Percentiles rank a stretch among this genome's conserved stretches.
These are phyloP conservation scores for Triplophysa yarkandensis DNA, from an alignment of 2,797 vertebrate species.

Conservation along the genomic window DNA sequence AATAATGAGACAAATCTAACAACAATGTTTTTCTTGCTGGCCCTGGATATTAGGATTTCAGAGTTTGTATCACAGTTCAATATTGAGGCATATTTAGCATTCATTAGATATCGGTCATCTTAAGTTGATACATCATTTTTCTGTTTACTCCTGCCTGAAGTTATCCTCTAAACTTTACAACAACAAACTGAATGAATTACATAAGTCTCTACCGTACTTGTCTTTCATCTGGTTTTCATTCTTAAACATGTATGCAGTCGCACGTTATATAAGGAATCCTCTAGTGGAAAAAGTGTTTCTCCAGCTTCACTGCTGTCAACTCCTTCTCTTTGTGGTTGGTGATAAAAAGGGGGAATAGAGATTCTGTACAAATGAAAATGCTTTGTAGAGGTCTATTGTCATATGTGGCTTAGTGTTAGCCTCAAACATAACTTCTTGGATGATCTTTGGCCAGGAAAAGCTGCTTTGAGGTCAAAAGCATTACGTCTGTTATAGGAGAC, in stretches of 20 bases:
- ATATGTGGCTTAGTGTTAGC: background rate
- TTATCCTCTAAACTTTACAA: background rate
- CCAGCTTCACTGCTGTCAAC: background rate
- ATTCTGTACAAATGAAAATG: background rate
- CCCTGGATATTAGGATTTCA: no score
- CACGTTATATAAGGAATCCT: slow-evolving; percentile 2
- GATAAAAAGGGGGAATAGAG: background rate
- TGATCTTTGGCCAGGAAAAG: no score
- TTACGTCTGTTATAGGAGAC: no score
- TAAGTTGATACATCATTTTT: background rate
- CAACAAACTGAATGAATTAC: background rate
- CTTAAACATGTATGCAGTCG: slow-evolving; percentile 1
- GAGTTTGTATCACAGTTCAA: no score
- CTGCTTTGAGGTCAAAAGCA: no score
- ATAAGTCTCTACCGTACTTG: background rate
- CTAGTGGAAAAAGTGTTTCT: slow-evolving; percentile 6
- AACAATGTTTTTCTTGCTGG: no score
- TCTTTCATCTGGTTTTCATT: background rate
- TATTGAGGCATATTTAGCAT: background rate
- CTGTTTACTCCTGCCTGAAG: background rate
- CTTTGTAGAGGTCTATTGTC: background rate
- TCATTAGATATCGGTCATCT: background rate
- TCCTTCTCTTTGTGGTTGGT: background rate
- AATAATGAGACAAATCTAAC: no score
- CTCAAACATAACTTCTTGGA: no score